These are phyloP conservation scores for Aricia agestis DNA, from an alignment of 1,140 invertebrate genomes.

Conservation along the genomic window DNA sequence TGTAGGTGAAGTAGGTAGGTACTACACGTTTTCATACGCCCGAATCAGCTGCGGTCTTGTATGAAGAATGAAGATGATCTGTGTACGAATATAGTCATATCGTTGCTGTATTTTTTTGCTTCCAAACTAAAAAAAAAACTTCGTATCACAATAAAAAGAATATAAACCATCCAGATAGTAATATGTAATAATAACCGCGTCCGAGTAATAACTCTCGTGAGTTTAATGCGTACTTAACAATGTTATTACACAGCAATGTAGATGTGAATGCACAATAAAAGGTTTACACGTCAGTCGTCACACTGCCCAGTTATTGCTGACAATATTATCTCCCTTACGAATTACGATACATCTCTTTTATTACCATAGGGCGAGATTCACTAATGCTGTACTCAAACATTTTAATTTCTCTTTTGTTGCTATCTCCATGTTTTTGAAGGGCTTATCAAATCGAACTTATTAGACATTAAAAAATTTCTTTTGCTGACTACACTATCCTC, in stretches of 20 bases:
- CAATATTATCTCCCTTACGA: constrained; percentile 50
- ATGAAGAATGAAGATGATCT: too few relatives aligned
- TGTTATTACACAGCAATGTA: constrained; percentile 48
- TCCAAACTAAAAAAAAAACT: background rate
- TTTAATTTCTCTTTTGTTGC: background rate
- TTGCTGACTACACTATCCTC: too few relatives aligned
- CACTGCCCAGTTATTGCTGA: constrained; percentile 50
- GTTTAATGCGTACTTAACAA: constrained; percentile 26
- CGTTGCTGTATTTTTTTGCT: background rate
- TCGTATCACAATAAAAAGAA: background rate
- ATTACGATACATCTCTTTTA: constrained; percentile 63
- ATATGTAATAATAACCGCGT: constrained; percentile 9
- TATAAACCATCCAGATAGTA: constrained; percentile 2
- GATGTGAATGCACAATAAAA: constrained; percentile 65
- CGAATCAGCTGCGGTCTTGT: too few relatives aligned
- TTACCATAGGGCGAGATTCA: constrained; percentile 47
- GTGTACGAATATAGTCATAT: too few relatives aligned
- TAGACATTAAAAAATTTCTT: too few relatives aligned
- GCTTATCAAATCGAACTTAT: too few relatives aligned
- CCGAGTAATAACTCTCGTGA: constrained; percentile 9
- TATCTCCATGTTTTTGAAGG: too few relatives aligned
- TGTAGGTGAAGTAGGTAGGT: too few relatives aligned
- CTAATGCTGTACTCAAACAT: background rate
- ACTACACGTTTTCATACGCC: too few relatives aligned
- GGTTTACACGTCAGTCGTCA: constrained; percentile 61